Evolutionary conservation across 2,797 vertebrate genomes (phyloP).

Genomic region (Centroberyx gerrardi): DNA sequence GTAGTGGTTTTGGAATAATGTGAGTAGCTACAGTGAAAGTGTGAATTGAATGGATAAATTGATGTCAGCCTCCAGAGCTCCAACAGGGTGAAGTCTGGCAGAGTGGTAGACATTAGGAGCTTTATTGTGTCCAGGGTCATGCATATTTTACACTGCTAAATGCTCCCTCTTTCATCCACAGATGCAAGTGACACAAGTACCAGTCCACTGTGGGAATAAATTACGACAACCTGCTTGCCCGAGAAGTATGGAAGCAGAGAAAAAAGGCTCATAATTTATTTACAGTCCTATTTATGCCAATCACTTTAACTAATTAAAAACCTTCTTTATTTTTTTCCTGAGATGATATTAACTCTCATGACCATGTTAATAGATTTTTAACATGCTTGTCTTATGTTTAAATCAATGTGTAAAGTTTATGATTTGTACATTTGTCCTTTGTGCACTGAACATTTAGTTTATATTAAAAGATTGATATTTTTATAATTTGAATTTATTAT

Average conservation of each 20-base stretch:
- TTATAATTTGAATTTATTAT: slow-evolving; percentile 61
- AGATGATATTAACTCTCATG: slow-evolving; percentile 73
- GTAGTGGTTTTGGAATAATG: no score
- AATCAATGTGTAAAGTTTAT: slow-evolving; percentile 62
- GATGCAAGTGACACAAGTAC: slow-evolving; percentile 78
- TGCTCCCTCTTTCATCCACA: slow-evolving; percentile 58
- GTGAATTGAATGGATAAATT: no score
- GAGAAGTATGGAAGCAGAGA: slow-evolving; percentile 65
- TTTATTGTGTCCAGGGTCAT: background rate
- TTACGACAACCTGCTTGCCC: slow-evolving; percentile 73
- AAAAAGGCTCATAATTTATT: slow-evolving; percentile 85
- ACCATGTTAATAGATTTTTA: slow-evolving; percentile 73
- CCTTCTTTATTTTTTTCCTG: slow-evolving; percentile 12
- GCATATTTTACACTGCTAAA: background rate
- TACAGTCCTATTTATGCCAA: slow-evolving; percentile 84
- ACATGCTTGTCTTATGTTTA: slow-evolving; percentile 63
- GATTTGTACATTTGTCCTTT: slow-evolving; percentile 71
- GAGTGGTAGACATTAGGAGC: background rate
- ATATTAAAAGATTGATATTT: slow-evolving; percentile 79
- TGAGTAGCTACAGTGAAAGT: no score
- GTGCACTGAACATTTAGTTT: slow-evolving; percentile 79
- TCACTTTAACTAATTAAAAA: slow-evolving; percentile 60
- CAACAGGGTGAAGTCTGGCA: background rate
- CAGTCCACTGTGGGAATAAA: slow-evolving; percentile 20
- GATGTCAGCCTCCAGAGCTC: no score